Conservation (phyloP, 2,888 invertebrate species). For the Tetragnatha montana region DNA sequence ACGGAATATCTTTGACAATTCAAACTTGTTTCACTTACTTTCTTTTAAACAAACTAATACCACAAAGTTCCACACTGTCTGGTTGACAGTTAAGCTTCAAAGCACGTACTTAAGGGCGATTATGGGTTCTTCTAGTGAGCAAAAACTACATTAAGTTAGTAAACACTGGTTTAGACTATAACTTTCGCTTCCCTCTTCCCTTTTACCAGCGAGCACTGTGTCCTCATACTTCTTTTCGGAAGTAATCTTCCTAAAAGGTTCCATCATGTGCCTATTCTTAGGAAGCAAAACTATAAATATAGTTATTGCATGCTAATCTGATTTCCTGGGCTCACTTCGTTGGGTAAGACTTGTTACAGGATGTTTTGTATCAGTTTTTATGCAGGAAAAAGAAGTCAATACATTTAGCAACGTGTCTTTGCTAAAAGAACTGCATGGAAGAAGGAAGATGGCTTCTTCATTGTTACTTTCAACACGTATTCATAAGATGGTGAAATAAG, state of each 20-base stretch:
- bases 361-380: neutral
- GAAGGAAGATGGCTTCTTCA: too few relatives aligned
- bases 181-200: neutral
- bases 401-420: too few relatives aligned
- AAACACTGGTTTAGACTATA: neutral
- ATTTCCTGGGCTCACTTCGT: neutral
- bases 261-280: constrained; percentile 29
- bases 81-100: too few relatives aligned
- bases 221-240: neutral
- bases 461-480: too few relatives aligned
- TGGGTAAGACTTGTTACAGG: neutral
- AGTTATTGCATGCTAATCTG: neutral
- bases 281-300: neutral
- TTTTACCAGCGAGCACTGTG: neutral
- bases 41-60: too few relatives aligned
- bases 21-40: too few relatives aligned
- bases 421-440: too few relatives aligned
- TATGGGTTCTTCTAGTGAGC: too few relatives aligned
- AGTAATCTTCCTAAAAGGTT: constrained; percentile 55
- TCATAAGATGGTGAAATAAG: too few relatives aligned
- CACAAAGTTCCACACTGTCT: too few relatives aligned
- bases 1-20: too few relatives aligned
- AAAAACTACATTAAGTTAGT: neutral
- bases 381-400: neutral
- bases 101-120: too few relatives aligned